Evolutionary conservation across 2,113 vertebrate species (phyloP).

Genomic region (Nasalis larvatus): DNA sequence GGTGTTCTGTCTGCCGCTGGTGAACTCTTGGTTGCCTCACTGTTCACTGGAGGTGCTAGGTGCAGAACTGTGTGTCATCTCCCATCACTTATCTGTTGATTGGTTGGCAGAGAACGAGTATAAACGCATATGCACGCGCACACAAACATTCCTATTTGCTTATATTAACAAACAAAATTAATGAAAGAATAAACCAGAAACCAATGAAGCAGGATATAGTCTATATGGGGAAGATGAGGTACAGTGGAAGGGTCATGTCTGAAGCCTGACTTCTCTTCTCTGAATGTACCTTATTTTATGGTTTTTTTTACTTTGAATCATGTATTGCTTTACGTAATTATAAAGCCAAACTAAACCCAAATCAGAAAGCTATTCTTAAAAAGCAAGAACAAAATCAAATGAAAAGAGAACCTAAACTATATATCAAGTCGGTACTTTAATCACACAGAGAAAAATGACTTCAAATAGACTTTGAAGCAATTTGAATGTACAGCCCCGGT

Average conservation of each 20-base stretch:
- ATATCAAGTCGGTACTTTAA: not conserved
- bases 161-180: not conserved
- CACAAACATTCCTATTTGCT: not conserved
- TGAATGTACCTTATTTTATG: too few relatives aligned
- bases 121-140: accelerated
- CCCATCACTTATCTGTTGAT: accelerated
- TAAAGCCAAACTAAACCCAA: not conserved
- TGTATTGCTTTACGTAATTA: not conserved
- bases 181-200: accelerated
- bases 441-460: not conserved
- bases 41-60: not conserved
- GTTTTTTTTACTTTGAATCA: not conserved
- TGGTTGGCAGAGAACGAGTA: too few relatives aligned
- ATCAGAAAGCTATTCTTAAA: not conserved
- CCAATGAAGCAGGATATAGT: accelerated
- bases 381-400: not conserved
- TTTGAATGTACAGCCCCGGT: not conserved
- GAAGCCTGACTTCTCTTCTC: not conserved
- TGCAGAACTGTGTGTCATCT: accelerated
- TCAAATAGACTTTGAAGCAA: not conserved
- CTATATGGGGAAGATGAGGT: accelerated
- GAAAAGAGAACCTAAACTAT: not conserved
- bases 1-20: accelerated
- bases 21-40: accelerated
- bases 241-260: accelerated